Evolutionary conservation across 2,797 vertebrate species (phyloP).

Genomic region (Phataginus tricuspis): DNA sequence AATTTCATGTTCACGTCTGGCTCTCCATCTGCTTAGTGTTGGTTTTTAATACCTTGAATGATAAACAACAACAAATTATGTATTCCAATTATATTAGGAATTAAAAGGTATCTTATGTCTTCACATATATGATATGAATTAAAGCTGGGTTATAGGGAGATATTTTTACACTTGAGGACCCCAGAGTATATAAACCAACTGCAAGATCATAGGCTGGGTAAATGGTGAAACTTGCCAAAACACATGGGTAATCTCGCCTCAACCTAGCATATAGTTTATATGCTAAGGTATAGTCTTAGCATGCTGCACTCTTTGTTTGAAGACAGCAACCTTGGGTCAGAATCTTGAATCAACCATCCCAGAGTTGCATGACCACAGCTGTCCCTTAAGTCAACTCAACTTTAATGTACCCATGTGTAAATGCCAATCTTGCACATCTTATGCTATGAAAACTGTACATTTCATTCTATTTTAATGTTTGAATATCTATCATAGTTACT

Average conservation of each 20-base stretch:
- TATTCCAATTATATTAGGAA: not conserved
- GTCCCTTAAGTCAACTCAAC: not conserved
- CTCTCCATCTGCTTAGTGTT: not conserved
- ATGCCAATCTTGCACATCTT: fast-evolving
- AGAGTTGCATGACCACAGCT: not conserved
- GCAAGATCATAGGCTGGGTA: not conserved
- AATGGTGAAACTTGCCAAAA: not conserved
- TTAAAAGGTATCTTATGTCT: not conserved
- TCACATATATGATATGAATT: not conserved
- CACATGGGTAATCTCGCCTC: too few relatives aligned
- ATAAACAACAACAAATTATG: not conserved
- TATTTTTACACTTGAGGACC: not conserved
- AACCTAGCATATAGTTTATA: not conserved
- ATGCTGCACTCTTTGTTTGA: not conserved
- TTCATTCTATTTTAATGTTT: not conserved
- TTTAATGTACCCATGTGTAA: not conserved
- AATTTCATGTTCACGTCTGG: not conserved
- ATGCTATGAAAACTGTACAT: not conserved
- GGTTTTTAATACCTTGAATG: not conserved
- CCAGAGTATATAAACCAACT: not conserved
- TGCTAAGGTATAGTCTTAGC: not conserved
- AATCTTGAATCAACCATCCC: not conserved
- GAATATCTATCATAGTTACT: not conserved
- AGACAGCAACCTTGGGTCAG: not conserved
- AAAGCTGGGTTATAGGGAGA: not conserved